Conservation (phyloP, 2,797 vertebrate species). For the Leptoclinus maculatus region DNA sequence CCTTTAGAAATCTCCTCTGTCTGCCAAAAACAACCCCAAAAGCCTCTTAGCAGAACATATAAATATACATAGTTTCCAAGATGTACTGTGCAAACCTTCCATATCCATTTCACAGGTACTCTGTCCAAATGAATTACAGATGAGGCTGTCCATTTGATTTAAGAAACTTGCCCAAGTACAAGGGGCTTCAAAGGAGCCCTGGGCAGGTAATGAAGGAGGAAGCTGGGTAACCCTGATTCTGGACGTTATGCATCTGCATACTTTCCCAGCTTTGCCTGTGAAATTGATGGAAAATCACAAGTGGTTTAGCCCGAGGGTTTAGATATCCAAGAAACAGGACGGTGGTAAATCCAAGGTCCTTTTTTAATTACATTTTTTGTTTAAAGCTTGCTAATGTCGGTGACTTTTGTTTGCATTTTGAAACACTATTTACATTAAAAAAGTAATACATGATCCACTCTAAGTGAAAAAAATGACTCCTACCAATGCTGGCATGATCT, state of each 20-base stretch:
- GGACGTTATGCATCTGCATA: conserved; percentile 34
- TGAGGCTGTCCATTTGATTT: conserved; percentile 44
- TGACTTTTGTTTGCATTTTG: conserved; percentile 9
- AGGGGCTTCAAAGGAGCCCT: conserved; percentile 16
- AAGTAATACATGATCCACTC: conserved; percentile 3
- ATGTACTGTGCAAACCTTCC: conserved; percentile 23
- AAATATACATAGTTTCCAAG: conserved; percentile 12
- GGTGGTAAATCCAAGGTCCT: conserved; percentile 27
- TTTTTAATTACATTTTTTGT: conserved; percentile 18
- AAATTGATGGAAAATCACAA: conserved; percentile 61
- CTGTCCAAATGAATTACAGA: conserved; percentile 37
- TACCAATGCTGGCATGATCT: background rate
- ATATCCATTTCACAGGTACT: conserved; percentile 43
- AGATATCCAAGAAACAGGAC: conserved; percentile 41
- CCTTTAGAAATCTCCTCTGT: conserved; percentile 40
- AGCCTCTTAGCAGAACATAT: conserved; percentile 61
- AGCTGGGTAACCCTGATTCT: conserved; percentile 20
- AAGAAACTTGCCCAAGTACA: conserved; percentile 13
- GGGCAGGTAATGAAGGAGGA: conserved; percentile 39
- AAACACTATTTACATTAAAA: conserved; percentile 26
- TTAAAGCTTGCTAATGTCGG: background rate
- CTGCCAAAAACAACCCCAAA: conserved; percentile 37
- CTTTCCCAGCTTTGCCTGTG: conserved; percentile 51
- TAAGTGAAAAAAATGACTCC: conserved; percentile 30
- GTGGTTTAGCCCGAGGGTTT: conserved; percentile 52